Base-by-base conservation (phyloP, 2,797 vertebrate genomes). In the Lepilemur ruficaudatus region DNA sequence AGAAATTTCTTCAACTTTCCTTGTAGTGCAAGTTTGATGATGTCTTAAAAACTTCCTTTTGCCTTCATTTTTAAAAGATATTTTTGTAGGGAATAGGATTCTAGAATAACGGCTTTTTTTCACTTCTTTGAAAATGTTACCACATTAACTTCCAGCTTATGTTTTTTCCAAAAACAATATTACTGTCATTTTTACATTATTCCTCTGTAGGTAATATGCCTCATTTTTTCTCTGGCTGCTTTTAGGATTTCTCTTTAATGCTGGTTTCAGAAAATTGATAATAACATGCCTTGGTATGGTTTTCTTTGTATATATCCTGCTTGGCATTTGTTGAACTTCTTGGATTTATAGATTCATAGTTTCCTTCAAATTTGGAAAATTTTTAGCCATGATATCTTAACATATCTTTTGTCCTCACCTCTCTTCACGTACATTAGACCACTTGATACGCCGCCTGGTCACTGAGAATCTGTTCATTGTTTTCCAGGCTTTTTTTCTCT, bases 181-280 rank as follows among this genome's bases (percentile, higher is more conserved):
- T 0, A 1, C 20, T 12, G 10, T 13, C 43, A 0, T 30, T 25
- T 4, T 7, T 7, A 4, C 2, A 0, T 0, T 0, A 14, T 7
- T 20, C 30, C 46, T 14, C 57, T 46, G 2, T 6, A 1, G 2
- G 41, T 25, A 48, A 46, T 2, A 0, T 1, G 5, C 43, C 55
- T 59, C 12, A 0, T 46, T 57, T 76, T 57, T 35, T 59, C 65
- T 30, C 81, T 17, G 93, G 23, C 10, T 55, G 50, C 48, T 18
- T 87, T 82, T 18, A 25, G 14, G 9, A 5, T 52, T 57, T 28
- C 23, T 59, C 81, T 76, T 84, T 70, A 61, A 22, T 13, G 4
- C 9, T 17, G 9, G 55, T 22, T 73, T 92, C 78, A 41, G 76
- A 38, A 78, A 61, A 73, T n/a, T 25, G 72, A n/a, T 76, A 2